A percentile compares a stretch with the other conserved stretches of the same genome.
These are phyloP conservation scores for Laticauda laticaudata DNA, from an alignment of 2,113 vertebrate species.

Conservation along the genomic window DNA sequence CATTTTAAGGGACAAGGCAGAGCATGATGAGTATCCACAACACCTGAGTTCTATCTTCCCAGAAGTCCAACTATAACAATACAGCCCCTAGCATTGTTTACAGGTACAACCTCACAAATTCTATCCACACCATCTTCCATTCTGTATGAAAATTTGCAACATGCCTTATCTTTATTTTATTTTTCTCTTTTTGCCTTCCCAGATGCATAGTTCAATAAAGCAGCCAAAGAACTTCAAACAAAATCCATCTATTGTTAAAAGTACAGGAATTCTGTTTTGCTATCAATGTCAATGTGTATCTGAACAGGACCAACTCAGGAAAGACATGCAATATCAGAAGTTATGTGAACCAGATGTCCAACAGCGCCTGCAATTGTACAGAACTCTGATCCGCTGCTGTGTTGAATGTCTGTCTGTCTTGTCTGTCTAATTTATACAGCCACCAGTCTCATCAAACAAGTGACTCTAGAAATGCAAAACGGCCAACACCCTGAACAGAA, in stretches of 20 bases:
- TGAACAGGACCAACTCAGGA: background rate
- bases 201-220: background rate
- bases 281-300: background rate
- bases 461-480: background rate
- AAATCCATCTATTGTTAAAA: background rate
- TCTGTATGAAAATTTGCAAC: background rate
- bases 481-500: background rate
- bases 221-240: background rate
- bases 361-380: background rate
- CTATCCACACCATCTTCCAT: background rate
- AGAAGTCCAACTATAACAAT: background rate
- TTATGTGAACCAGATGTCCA: background rate
- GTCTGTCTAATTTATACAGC: background rate
- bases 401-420: background rate
- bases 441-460: background rate
- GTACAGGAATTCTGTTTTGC: background rate
- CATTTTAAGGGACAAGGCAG: background rate
- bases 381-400: background rate
- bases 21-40: too few species aligned
- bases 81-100: background rate
- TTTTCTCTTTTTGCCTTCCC: background rate
- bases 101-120: background rate
- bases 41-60: background rate
- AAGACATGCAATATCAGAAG: background rate
- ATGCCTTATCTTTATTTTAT: background rate